Percentiles rank a stretch among this genome's conserved stretches.
phyloP scores from a whole-genome alignment of 92 coral and sea anemone species.

The Epizoanthus stellaris region DNA sequence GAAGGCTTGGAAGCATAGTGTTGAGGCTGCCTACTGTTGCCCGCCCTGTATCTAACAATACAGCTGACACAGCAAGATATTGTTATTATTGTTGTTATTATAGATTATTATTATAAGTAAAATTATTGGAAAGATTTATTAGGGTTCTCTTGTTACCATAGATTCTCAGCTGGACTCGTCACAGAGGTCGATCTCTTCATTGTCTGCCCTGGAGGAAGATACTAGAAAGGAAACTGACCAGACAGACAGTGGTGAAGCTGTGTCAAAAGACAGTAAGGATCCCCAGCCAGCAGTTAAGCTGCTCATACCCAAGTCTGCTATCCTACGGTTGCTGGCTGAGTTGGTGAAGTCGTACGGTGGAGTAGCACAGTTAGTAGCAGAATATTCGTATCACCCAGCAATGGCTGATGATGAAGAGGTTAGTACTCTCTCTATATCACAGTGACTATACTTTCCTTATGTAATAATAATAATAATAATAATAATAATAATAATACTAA shows the following conservation, averaged over 20 bases:
- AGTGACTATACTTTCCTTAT: neutral
- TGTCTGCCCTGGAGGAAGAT: conserved; percentile 43
- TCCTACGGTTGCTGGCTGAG: conserved; percentile 86
- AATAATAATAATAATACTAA: too few species aligned
- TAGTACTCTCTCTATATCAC: neutral
- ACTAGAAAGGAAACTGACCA: conserved; percentile 52
- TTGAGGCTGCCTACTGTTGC: too few species aligned
- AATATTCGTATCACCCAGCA: conserved; percentile 76
- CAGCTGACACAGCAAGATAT: too few species aligned
- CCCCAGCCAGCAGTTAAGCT: conserved; percentile 69
- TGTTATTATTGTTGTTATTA: too few species aligned
- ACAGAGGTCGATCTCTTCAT: conserved; percentile 55
- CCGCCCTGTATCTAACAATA: too few species aligned
- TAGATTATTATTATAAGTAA: neutral
- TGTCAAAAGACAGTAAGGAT: conserved; percentile 55
- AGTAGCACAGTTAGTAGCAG: conserved; percentile 95
- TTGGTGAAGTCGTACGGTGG: conserved; percentile 94
- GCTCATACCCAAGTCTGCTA: conserved; percentile 85
- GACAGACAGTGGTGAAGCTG: conserved; percentile 47
- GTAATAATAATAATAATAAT: neutral
- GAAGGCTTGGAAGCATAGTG: too few species aligned
- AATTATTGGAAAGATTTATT: neutral
- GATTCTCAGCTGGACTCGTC: conserved; percentile 66
- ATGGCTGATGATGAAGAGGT: conserved; percentile 78
- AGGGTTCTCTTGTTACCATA: neutral